phyloP scores from a whole-genome alignment of 2,113 vertebrate genomes.

The Mesocricetus auratus region DNA sequence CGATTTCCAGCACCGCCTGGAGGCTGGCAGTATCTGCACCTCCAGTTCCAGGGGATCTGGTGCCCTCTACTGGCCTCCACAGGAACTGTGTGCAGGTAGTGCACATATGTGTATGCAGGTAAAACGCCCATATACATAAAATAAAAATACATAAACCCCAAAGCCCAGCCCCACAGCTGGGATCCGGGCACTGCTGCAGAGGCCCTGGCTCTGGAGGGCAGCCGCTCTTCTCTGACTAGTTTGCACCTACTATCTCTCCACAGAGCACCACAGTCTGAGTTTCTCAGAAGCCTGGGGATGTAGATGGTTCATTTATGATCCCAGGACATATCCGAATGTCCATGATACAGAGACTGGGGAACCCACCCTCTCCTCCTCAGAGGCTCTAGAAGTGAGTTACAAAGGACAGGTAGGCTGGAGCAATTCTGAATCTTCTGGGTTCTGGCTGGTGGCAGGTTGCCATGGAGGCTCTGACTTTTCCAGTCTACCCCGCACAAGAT shows the following conservation, averaged over 20 bases:
- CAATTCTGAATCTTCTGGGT: not conserved
- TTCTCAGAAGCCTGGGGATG: not conserved
- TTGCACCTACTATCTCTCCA: not conserved
- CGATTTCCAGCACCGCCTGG: not conserved
- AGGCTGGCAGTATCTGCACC: not conserved
- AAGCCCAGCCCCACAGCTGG: not conserved
- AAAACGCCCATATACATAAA: not conserved
- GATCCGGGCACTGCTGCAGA: not conserved
- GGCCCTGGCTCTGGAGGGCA: not conserved
- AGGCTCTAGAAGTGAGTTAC: not conserved
- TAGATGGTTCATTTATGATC: not conserved
- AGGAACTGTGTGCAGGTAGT: not conserved
- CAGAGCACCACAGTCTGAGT: fast-evolving
- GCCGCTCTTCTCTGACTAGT: not conserved
- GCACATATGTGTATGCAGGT: not conserved
- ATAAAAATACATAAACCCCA: not conserved
- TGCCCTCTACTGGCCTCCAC: not conserved
- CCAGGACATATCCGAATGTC: not conserved
- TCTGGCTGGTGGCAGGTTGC: fast-evolving
- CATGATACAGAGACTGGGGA: not conserved
- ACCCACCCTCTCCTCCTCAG: not conserved
- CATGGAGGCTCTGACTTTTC: not conserved
- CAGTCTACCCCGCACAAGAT: not conserved
- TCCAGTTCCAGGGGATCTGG: not conserved
- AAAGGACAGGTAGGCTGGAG: not conserved